These are phyloP conservation scores for Eretmocerus hayati DNA, from an alignment of 2,888 invertebrate species.

Conservation along the genomic window DNA sequence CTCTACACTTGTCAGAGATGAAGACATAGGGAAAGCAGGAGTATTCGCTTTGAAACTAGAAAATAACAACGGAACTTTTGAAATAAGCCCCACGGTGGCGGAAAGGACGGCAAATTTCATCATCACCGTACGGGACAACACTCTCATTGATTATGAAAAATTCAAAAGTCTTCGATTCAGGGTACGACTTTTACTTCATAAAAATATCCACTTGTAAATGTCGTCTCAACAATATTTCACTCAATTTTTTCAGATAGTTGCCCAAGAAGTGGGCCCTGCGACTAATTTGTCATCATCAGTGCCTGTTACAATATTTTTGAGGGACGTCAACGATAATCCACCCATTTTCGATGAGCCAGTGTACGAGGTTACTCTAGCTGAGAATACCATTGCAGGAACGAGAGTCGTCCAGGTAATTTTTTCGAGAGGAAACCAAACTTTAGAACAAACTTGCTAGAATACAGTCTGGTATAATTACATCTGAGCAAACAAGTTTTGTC, in stretches of 20 bases:
- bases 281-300: slow-evolving; percentile 68
- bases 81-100: slow-evolving; percentile 75
- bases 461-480: not conserved
- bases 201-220: too few relatives aligned
- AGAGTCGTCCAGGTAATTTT: slow-evolving; percentile 57
- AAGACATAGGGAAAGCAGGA: slow-evolving; percentile 75
- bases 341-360: slow-evolving; percentile 68
- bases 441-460: not conserved
- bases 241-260: slow-evolving; percentile 59
- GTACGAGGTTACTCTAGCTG: slow-evolving; percentile 71
- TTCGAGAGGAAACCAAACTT: slow-evolving; percentile 1
- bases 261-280: slow-evolving; percentile 72
- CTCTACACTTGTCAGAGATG: slow-evolving; percentile 65
- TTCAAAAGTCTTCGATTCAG: slow-evolving; percentile 68
- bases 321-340: slow-evolving; percentile 83
- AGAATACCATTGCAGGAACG: slow-evolving; percentile 71
- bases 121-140: slow-evolving; percentile 75
- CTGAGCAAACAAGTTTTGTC: not conserved
- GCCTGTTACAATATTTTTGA: slow-evolving; percentile 71
- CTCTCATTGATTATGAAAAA: slow-evolving; percentile 77
- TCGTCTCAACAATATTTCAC: too few relatives aligned
- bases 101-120: slow-evolving; percentile 73
- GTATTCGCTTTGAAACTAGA: slow-evolving; percentile 71
- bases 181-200: slow-evolving; percentile 44
- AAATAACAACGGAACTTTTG: slow-evolving; percentile 82